Base-by-base conservation (phyloP, 2,888 invertebrate species). In the Geophilus truncorum region DNA sequence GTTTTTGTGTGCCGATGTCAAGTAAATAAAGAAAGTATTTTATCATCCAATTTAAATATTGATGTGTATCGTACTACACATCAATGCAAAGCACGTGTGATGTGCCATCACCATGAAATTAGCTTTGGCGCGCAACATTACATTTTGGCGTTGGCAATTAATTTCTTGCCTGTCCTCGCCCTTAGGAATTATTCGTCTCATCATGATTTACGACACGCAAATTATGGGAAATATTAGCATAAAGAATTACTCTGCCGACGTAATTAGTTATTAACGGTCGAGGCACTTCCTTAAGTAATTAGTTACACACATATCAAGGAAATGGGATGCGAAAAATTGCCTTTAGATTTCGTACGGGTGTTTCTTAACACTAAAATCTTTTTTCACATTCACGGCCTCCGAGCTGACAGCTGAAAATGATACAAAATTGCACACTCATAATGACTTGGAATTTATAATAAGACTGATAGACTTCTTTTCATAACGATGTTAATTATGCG, bases 161-260 rank as follows among this genome's bases (percentile, higher is more conserved):
- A 76, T 30, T 76, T 76, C 34, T 30, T 76, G 76, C 30, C 32
- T 34, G 76, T 34, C 76, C 23, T 34, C 76, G 76, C 76, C 34
- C n/a, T n/a, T 62, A 62, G 57, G 57, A 62, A 62, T 62, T 62
- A 62, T 62, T 62, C 57, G 57, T 62, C 57, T 62, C 57, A 62
- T 62, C 78, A 25, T 78, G 78, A 78, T 78, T 78, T 78, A 78
- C 34, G 78, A 36, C 78, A 40, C 25, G 78, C 78, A 78, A 78
- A 78, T 78, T 78, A 78, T 40, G 40, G 78, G 78, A n/a, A 40
- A 78, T 34, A 78, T 78, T 78, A 78, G 78, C 78, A 78, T 78
- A 78, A 78, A 78, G 78, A 78, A 78, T 78, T 25, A 34, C 36
- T 76, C 34, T 32, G 36, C 78, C 78, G 36, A 40, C 76, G 40